Evolutionary conservation across 2,888 invertebrate species (phyloP).

Genomic region (Melikaiella ostensackeni): DNA sequence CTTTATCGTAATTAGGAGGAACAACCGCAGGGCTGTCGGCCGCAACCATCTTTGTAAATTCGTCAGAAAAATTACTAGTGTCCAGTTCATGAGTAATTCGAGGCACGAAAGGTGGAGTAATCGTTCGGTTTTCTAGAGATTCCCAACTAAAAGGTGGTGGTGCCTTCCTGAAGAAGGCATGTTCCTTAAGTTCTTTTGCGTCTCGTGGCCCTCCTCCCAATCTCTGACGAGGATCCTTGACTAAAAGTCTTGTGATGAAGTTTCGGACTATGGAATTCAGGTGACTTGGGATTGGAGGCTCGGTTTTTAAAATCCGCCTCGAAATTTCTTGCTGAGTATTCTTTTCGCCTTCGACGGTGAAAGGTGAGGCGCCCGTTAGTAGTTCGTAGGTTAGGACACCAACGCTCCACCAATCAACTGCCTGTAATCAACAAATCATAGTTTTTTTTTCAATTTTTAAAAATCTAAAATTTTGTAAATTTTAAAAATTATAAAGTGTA

Average conservation of each 20-base stretch:
- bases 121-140: constrained; percentile 86
- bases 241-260: constrained; percentile 89
- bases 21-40: constrained; percentile 94
- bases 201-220: constrained; percentile 92
- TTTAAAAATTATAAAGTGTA: no score
- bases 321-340: constrained; percentile 98
- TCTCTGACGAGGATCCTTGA: constrained; percentile 93
- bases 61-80: constrained; percentile 97
- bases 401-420: constrained; percentile 99
- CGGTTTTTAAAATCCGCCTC: constrained; percentile 90
- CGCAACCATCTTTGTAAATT: constrained; percentile 95
- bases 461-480: no score
- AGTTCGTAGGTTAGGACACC: constrained; percentile 98
- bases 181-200: constrained; percentile 92
- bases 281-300: constrained; percentile 92
- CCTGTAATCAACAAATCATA: constrained; percentile 78
- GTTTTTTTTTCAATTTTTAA: no score
- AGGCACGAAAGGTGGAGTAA: constrained; percentile 95
- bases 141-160: constrained; percentile 82
- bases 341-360: constrained; percentile 95
- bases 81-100: constrained; percentile 90
- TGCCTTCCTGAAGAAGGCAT: constrained; percentile 88
- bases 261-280: constrained; percentile 87
- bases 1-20: constrained; percentile 90
- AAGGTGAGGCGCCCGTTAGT: constrained; percentile 97